Percentiles rank a stretch among this genome's conserved stretches.
phyloP scores from a whole-genome alignment of 2,113 vertebrate species.

The Dryoscopus gambensis region DNA sequence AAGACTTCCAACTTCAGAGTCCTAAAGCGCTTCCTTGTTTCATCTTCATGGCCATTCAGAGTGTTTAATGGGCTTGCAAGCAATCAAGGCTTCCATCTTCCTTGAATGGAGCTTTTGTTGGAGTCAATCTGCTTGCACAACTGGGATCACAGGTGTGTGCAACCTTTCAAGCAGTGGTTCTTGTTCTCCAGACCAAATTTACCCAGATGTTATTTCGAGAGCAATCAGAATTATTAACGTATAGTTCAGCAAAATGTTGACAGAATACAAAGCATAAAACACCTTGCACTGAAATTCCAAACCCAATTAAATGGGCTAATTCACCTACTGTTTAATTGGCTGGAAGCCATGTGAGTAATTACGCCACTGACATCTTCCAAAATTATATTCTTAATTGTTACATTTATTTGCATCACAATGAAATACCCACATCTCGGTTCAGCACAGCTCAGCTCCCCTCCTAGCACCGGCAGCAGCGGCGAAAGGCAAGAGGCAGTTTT shows the following conservation, averaged over 20 bases:
- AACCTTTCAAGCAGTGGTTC: conserved; percentile 38
- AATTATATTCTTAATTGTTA: conserved; percentile 81
- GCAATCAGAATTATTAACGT: conserved; percentile 56
- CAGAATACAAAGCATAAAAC: conserved; percentile 61
- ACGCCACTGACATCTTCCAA: conserved; percentile 70
- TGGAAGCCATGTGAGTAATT: conserved; percentile 75
- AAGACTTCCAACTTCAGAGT: conserved; percentile 40
- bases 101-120: conserved; percentile 27
- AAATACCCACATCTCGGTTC: conserved; percentile 44
- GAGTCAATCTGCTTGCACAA: conserved; percentile 38
- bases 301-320: conserved; percentile 73
- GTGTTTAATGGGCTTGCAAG: conserved; percentile 30
- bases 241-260: conserved; percentile 58
- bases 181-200: conserved; percentile 3
- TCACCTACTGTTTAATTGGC: conserved; percentile 76
- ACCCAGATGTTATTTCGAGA: conserved; percentile 55
- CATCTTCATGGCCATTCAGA: conserved; percentile 40
- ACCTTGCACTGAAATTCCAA: conserved; percentile 63
- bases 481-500: background rate
- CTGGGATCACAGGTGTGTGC: conserved; percentile 35
- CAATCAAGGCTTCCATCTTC: background rate
- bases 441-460: background rate
- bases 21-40: conserved; percentile 54
- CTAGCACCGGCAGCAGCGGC: background rate
- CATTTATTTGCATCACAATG: conserved; percentile 76